phyloP scores from a whole-genome alignment of 2,888 invertebrate species.

The Meiosimyza platycephala region DNA sequence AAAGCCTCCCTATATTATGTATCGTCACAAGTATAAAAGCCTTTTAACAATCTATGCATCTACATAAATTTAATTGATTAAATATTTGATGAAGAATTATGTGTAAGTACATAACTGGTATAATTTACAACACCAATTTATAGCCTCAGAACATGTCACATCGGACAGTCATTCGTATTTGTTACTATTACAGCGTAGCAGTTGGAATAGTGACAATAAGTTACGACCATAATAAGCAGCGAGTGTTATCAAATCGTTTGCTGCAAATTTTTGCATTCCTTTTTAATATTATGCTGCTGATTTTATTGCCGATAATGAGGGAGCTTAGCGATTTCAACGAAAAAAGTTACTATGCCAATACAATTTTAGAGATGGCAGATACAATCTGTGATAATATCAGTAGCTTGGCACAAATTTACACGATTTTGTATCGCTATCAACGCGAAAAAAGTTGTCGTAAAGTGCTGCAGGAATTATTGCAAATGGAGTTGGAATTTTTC shows the following conservation, averaged over 20 bases:
- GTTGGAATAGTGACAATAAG: constrained; percentile 13
- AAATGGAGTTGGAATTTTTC: neutral
- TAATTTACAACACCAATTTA: too few species aligned
- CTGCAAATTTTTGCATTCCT: neutral
- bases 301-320: neutral
- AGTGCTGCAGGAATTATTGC: neutral
- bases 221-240: constrained; percentile 1
- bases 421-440: constrained; percentile 1
- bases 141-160: neutral
- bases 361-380: neutral
- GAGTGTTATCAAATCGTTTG: neutral
- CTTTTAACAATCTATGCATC: too few species aligned
- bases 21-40: too few species aligned
- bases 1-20: too few species aligned
- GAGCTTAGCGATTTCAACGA: neutral
- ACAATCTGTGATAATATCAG: neutral
- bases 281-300: neutral
- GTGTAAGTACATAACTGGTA: too few species aligned
- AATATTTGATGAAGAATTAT: too few species aligned
- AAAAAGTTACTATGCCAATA: too few species aligned
- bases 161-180: neutral
- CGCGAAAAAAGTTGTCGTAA: neutral
- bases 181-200: neutral
- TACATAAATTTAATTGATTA: too few species aligned
- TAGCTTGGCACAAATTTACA: neutral